These are phyloP conservation scores for Anagyrus pseudococci DNA, from an alignment of 2,888 invertebrate species.

Conservation along the genomic window DNA sequence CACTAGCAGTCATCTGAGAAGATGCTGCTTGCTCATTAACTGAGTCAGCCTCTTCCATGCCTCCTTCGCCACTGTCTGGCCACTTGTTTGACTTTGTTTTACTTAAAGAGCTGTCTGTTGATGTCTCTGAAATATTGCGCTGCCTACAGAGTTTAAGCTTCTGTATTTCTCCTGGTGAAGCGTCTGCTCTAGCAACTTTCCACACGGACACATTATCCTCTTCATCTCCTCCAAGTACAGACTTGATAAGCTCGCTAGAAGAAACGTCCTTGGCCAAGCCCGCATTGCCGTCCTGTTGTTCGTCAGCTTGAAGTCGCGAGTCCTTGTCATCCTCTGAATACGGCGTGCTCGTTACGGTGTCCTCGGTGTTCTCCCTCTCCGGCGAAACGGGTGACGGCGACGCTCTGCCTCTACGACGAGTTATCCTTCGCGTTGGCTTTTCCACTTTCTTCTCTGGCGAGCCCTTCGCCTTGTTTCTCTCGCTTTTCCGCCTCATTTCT, in stretches of 20 bases:
- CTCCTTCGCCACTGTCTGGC: constrained; percentile 55
- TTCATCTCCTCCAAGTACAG: constrained; percentile 47
- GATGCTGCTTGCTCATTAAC: constrained; percentile 56
- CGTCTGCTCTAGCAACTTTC: constrained; percentile 63
- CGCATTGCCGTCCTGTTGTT: constrained; percentile 42
- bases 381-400: constrained; percentile 64
- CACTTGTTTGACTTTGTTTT: constrained; percentile 57
- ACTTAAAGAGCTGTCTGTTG: constrained; percentile 51
- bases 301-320: constrained; percentile 36
- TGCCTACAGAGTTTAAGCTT: constrained; percentile 72
- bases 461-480: constrained; percentile 71
- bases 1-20: constrained; percentile 46
- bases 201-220: constrained; percentile 59
- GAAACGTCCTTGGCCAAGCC: constrained; percentile 41
- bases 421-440: constrained; percentile 64
- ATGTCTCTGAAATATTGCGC: constrained; percentile 60
- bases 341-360: constrained; percentile 46
- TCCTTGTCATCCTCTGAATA: constrained; percentile 45
- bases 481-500: constrained; percentile 79
- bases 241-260: constrained; percentile 36
- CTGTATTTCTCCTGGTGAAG: constrained; percentile 67
- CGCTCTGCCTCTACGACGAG: constrained; percentile 65
- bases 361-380: constrained; percentile 65
- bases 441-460: constrained; percentile 71
- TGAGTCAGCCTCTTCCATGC: constrained; percentile 59